Evolutionary conservation across 2,888 invertebrate genomes (phyloP), one percentile per base, ranked within the genome.

Genomic region (Caprella mutica): DNA sequence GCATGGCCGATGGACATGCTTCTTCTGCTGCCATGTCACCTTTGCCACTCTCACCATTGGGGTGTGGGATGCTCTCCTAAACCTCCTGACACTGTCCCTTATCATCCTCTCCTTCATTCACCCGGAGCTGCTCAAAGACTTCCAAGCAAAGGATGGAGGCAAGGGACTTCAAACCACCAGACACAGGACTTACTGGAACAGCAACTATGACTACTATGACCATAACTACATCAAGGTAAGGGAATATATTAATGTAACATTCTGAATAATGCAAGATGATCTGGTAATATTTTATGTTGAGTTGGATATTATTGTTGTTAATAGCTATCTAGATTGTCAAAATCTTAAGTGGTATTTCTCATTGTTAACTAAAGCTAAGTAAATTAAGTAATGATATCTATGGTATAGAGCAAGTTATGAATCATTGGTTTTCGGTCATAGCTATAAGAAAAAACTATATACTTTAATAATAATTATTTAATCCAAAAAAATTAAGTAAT

Each of bases 61-160:
- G 69, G 78, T 86, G 72, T 87, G 86, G 86, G 86, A 88, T 74
- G 77, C 87, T 78, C 78, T 86, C 73, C 74, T 87, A 52, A 86
- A 87, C 70, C 77, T 86, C 58, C 71, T 86, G 68, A 84, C 85
- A 0, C 72, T 88, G 66, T 83, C 83, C 46, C 80, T 85, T 65
- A 73, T 87, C 67, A 85, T 84, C 17, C 79, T 85, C 46, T 78
- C 86, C 52, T 80, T 85, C 71, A 78, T 84, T 50, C 83, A 85
- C 71, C 85, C 85, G 24, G 80, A 81, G 48, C 77, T 84, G 67
- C 75, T 84, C 68, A 77, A 80, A 26, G 73, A 74, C 26, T 26
- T 48, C 26, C n/a, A 48, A 48, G 27, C 27, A 48, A 26, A 30
- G 24, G 2, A 29, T 48, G 30, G 33, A 46, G 38, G 29, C 44